Base-by-base conservation (phyloP, 2,797 vertebrate species). In the Dallia pectoralis region DNA sequence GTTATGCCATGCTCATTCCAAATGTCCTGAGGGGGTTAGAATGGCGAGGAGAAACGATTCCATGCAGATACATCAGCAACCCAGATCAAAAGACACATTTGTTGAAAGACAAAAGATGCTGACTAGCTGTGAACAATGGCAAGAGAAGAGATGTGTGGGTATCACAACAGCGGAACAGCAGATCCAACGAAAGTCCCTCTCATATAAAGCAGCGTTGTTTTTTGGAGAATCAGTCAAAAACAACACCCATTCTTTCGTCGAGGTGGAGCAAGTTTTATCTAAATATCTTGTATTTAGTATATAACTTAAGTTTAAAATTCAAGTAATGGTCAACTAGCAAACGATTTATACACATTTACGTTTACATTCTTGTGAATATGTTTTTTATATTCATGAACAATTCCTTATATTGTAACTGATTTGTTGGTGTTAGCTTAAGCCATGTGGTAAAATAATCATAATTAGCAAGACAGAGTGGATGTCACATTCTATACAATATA, bases 31-130 rank as follows among this genome's bases (percentile, higher is more conserved):
- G 91, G 33, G 40, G 40, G 40, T 44, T 44, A 14, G 87, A 88
- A 82, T 85, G 84, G 33, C 25, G 90, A 87, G 90, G 86, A 91
- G 91, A 93, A 92, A 87, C 79, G 91, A 92, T 89, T 91, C 89
- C 86, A 90, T 90, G 89, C 87, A 92, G 91, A 94, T 93, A 91
- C 93, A 94, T 93, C 91, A 92, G 87, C 91, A 78, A 79, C 85
- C 80, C 86, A 92, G 89, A 93, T 93, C 91, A 94, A 93, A 93
- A 93, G 91, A 91, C 87, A 91, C 92, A 92, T 92, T 89, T 89
- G 89, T 85, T 85, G 87, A 87, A 85, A 93, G 91, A 93, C 92
- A 93, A 93, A 93, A 92, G 93, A 93, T 90, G 91, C 92, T 89
- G 91, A 93, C 83, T 91, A 27, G 89, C 82, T 63, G 83, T 83